These are phyloP conservation scores for Mizuhopecten yessoensis DNA, from an alignment of 1,140 invertebrate species.

Conservation along the genomic window DNA sequence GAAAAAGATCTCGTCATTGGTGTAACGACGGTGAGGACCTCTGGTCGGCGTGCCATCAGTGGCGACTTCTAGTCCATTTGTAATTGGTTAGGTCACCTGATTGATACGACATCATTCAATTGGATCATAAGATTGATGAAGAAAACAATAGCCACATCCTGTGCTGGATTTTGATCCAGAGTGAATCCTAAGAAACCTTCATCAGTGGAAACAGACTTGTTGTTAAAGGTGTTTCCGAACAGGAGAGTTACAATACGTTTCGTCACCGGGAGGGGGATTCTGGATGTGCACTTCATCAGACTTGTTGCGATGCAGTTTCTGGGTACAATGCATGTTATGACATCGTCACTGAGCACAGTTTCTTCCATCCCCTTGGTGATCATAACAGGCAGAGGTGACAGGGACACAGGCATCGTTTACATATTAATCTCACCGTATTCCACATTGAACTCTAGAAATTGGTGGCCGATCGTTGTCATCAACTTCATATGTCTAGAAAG, in stretches of 20 bases:
- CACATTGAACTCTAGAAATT: not conserved
- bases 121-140: not conserved
- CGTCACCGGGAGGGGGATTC: not conserved
- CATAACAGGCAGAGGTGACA: not conserved
- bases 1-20: too few relatives aligned
- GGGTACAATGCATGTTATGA: not conserved
- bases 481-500: not conserved
- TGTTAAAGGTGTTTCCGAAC: too few relatives aligned
- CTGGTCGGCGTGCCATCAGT: too few relatives aligned
- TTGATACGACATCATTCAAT: not conserved
- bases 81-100: too few relatives aligned
- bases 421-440: not conserved
- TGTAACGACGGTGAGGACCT: too few relatives aligned
- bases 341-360: not conserved
- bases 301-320: not conserved
- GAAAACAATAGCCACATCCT: not conserved
- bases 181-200: too few relatives aligned
- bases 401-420: too few relatives aligned
- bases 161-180: too few relatives aligned
- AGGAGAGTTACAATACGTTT: not conserved
- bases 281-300: not conserved
- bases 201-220: too few relatives aligned
- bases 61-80: too few relatives aligned
- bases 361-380: not conserved
- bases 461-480: slow-evolving; percentile 2